Evolutionary conservation across 2,113 vertebrate genomes (phyloP), one percentile per base, ranked within the genome.

Genomic region (Aphyosemion australe): DNA sequence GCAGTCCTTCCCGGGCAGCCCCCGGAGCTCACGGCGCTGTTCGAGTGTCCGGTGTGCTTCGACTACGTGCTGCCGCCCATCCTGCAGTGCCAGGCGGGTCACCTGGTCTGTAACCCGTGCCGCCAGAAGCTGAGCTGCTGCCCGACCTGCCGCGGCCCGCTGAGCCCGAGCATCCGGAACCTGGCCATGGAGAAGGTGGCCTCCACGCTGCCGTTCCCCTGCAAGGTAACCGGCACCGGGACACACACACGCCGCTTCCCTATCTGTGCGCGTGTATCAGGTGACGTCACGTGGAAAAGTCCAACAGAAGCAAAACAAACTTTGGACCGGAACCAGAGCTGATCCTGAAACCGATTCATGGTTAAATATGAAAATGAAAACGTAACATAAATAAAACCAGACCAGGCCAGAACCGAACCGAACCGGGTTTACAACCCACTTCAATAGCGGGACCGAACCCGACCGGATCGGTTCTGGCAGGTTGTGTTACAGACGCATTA

Each of bases 131-230:
- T 93, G 50, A 93, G 91, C 85, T 93, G 92, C 76, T 93, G 92
- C 37, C 92, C 92, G 75, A 93, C 92, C 52, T 93, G 92, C 73
- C 82, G 92, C 12, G 92, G 90, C 76, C 91, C 92, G 48, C 91
- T 93, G 13, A 90, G 80, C 39, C 92, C 92, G 5, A 92, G 91
- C 87, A 93, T 93, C 84, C 77, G 92, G 52, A 93, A 93, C 90
- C 78, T 93, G 82, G 92, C 92, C 18, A 93, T 93, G 92, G 92
- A 93, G 86, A 93, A 93, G 62, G 92, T 93, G 62, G 92, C 92
- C 11, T 93, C 92, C 56, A 93, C 87, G 0, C 80, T 93, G 49
- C 92, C 92, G 0, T 93, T 93, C 63, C 92, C 92, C 26, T 93
- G 92, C 82, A 93, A 93, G 92, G 92, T 93, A 84, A 85, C 49